These are phyloP conservation scores for Ditylenchus weischeri DNA, from an alignment of 2,888 invertebrate genomes.

Conservation along the genomic window DNA sequence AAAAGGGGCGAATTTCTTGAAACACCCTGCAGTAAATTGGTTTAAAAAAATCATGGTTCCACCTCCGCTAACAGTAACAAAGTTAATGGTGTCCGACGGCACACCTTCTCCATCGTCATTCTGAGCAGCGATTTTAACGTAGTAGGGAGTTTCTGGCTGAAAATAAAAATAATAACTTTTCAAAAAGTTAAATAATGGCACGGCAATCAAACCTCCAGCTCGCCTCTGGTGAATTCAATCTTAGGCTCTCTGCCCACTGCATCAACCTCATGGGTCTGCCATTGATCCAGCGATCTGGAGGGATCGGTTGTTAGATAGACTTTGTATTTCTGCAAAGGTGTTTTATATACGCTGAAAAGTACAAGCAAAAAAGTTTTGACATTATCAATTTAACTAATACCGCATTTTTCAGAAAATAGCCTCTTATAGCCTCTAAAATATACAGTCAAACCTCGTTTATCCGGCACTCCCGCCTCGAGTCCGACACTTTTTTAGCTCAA, in stretches of 20 bases:
- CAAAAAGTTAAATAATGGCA: no score
- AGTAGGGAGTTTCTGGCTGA: constrained; percentile 54
- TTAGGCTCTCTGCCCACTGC: constrained; percentile 32
- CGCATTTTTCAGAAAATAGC: no score
- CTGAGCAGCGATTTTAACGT: constrained; percentile 50
- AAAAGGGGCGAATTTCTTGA: no score
- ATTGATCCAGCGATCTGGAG: constrained; percentile 51
- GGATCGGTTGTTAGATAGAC: constrained; percentile 57
- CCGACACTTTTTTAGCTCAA: no score
- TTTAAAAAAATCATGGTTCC: neutral
- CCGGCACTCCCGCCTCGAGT: no score
- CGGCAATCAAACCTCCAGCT: constrained; percentile 38
- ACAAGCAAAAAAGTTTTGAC: neutral
- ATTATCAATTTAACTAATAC: neutral
- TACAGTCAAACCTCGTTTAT: no score
- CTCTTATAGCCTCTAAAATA: no score
- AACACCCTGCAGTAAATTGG: no score
- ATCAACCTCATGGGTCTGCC: constrained; percentile 47
- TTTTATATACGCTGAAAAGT: neutral
- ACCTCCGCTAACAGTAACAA: constrained; percentile 53
- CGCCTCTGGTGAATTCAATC: constrained; percentile 49
- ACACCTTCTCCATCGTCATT: constrained; percentile 54
- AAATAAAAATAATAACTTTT: no score
- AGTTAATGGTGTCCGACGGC: constrained; percentile 45
- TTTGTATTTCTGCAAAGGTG: constrained; percentile 46